Conservation (phyloP, 2,113 vertebrate species). For the Nipponia nippon region DNA sequence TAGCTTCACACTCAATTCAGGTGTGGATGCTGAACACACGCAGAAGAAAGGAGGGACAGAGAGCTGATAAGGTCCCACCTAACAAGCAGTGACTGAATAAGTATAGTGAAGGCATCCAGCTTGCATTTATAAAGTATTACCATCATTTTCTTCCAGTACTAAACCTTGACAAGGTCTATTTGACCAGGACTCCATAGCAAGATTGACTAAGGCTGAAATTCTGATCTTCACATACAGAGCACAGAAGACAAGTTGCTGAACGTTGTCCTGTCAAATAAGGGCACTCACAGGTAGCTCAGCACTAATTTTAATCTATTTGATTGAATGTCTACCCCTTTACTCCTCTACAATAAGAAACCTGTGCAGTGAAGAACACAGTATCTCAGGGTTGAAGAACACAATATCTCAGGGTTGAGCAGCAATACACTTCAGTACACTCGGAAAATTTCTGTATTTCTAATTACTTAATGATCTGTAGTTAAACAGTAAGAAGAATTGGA, state of each 20-base stretch:
- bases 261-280: background rate
- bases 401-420: background rate
- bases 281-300: background rate
- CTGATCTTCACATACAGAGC: background rate
- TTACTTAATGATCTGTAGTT: background rate
- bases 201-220: background rate
- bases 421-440: background rate
- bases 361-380: background rate
- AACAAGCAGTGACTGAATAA: background rate
- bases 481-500: background rate
- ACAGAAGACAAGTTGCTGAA: background rate
- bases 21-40: background rate
- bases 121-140: background rate
- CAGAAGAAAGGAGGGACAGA: background rate
- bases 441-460: background rate
- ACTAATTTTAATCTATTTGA: background rate
- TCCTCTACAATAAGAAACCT: background rate
- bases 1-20: accelerated
- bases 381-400: background rate
- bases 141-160: background rate
- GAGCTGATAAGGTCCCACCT: background rate
- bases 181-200: background rate
- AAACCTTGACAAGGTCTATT: background rate
- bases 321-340: background rate
- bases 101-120: background rate